Percentiles rank a stretch among this genome's conserved stretches.
Conservation (phyloP, 2,113 vertebrate species). For the Alectura lathami region DNA sequence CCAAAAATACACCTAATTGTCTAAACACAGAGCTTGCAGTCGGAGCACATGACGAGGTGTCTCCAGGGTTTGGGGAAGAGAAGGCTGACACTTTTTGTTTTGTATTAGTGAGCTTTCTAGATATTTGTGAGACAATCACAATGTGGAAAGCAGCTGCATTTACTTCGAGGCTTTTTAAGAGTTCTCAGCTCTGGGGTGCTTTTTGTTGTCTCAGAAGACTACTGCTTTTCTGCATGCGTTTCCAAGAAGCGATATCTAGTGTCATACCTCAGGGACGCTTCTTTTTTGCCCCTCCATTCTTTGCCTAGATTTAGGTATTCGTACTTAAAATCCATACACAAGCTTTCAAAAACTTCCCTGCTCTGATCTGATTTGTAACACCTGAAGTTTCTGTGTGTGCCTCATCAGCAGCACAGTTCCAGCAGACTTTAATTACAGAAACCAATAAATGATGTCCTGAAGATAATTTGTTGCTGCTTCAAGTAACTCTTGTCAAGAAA, state of each 20-base stretch:
- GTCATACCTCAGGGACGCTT: slow-evolving; percentile 54
- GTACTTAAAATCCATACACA: background rate
- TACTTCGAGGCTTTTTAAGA: slow-evolving; percentile 67
- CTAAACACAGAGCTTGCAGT: background rate
- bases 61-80: background rate
- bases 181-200: slow-evolving; percentile 61
- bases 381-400: background rate
- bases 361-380: background rate
- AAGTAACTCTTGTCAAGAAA: background rate
- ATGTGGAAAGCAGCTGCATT: slow-evolving; percentile 77
- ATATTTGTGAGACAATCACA: slow-evolving; percentile 63
- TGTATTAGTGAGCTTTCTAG: slow-evolving; percentile 70
- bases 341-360: background rate
- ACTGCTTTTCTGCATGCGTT: slow-evolving; percentile 58
- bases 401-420: background rate
- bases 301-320: background rate
- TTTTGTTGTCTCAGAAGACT: slow-evolving; percentile 51
- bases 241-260: slow-evolving; percentile 56
- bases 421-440: background rate
- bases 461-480: background rate
- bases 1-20: background rate
- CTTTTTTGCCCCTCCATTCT: fast-evolving
- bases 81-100: slow-evolving; percentile 70
- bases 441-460: background rate
- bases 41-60: slow-evolving; percentile 37